Base-by-base conservation (phyloP, 2,113 vertebrate species). In the Xyliphius kryptos region DNA sequence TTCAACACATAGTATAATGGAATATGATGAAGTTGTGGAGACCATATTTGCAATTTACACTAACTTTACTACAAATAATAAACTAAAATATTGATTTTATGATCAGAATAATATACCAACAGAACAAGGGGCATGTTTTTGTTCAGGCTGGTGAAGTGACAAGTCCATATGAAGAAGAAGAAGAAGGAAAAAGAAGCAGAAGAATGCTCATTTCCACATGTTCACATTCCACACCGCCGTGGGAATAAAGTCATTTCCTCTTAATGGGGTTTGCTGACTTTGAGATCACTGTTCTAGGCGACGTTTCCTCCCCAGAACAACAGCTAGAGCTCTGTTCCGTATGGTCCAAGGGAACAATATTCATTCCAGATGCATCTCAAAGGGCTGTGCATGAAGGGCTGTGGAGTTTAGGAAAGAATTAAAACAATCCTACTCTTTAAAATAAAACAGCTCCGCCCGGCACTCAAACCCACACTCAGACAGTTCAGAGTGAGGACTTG, bases 181-280 rank as follows among this genome's bases (percentile, higher is more conserved):
- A n/a, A n/a, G n/a, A n/a, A n/a, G n/a, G n/a, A n/a, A n/a, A n/a
- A n/a, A n/a, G n/a, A n/a, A n/a, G n/a, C n/a, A 26, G 36, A 56
- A 36, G 19, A 48, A 55, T 64, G 51, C 36, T 12, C 19, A 9
- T 41, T 22, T 53, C 50, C 50, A 44, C 41, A 48, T 56, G 62
- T 48, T 64, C n/a, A 17, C 12, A 54, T 41, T 66, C 63, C 51
- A 46, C 51, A 9, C 53, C 13, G 20, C 40, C 44, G 43, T 49
- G 63, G 63, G 63, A 65, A 65, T 65, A 48, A 37, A 56, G 54
- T 57, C 44, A 57, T 66, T 66, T 66, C 53, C 63, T 66, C 54
- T 56, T 21, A 22, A 46, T 22, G 63, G 53, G 44, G 17, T 50
- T 61, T 21, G 47, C 48, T 52, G 60, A 41, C 36, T 41, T 63